phyloP scores from a whole-genome alignment of 2,113 vertebrate species.

The Elephas maximus region DNA sequence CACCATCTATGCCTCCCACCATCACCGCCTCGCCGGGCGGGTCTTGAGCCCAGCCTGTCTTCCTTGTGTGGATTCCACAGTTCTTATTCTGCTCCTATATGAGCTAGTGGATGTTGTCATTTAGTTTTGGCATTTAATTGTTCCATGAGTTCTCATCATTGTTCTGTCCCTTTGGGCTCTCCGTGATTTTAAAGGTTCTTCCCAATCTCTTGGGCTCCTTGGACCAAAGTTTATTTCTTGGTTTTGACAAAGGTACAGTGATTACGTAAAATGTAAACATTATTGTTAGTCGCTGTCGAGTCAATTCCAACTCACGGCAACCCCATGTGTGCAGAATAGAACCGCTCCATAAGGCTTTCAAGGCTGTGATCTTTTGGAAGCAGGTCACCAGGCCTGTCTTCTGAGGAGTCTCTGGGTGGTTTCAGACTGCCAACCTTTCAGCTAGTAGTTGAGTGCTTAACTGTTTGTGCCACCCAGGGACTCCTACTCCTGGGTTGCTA shows the following conservation, averaged over 20 bases:
- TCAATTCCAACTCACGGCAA: not conserved
- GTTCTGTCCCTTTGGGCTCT: not conserved
- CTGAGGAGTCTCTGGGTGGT: not conserved
- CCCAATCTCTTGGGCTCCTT: not conserved
- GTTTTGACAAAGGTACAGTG: not conserved
- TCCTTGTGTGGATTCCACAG: not conserved
- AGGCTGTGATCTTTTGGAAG: not conserved
- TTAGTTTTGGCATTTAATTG: not conserved
- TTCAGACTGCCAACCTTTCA: not conserved
- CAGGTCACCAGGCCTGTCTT: not conserved
- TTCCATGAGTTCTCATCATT: not conserved
- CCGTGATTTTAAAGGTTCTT: not conserved
- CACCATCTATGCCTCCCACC: not conserved
- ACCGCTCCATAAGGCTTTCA: not conserved
- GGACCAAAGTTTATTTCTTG: not conserved
- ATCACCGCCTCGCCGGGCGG: not conserved
- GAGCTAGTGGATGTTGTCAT: not conserved
- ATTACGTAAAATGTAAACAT: not conserved
- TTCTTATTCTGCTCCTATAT: not conserved
- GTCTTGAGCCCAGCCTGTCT: not conserved
- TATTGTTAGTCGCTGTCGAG: not conserved
- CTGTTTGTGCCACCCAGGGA: not conserved
- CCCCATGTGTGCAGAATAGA: not conserved
- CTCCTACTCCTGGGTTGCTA: not conserved
- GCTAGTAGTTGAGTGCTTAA: not conserved